Evolutionary conservation across 1,140 invertebrate genomes (phyloP), one percentile per base, ranked within the genome.

Genomic region (Augochlora pura): DNA sequence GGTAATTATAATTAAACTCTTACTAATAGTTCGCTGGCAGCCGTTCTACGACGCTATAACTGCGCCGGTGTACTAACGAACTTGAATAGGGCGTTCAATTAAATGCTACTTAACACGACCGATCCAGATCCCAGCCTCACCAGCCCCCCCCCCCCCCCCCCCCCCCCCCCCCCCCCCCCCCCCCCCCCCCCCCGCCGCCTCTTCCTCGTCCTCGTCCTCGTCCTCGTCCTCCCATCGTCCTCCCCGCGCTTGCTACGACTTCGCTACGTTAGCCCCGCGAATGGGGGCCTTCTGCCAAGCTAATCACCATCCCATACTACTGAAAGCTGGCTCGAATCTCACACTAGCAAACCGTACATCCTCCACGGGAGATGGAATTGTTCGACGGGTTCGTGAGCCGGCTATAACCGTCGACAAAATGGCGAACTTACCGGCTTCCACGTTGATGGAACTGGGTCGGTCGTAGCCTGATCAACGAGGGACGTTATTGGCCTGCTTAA

Each of bases 81-180:
- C 83, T 88, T 80, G 83, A 88, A 91, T 90, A 81, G 87, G 84
- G 77, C 84, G 87, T 90, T 87, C 89, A 87, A 90, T 91, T 89
- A 90, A 90, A 88, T 85, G 83, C 87, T 90, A 88, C 88, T 91
- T 90, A 89, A 83, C 75, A 79, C 77, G 62, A 69, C 71, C 67
- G 83, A 80, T 74, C 39, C 70, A 57, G 63, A 75, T 72, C 69
- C 70, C 49, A 16, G 49, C 14, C 42, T 16, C 49, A 52, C 18
- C 21, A 18, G 4, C 54, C 23, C 60, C 54, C 27, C 52, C 46
- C 5, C 65, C 18, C 6, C 23, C 32, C 52, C n/a, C 5, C n/a
- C 18, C 14, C 32, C 42, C 66, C 64, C 67, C n/a, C 18, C 16
- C 7, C 52, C 16, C 21, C 21, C 18, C 9, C 52, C 21, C 60